phyloP scores from a whole-genome alignment of 2,113 vertebrate genomes.

The Gallinago undulata region DNA sequence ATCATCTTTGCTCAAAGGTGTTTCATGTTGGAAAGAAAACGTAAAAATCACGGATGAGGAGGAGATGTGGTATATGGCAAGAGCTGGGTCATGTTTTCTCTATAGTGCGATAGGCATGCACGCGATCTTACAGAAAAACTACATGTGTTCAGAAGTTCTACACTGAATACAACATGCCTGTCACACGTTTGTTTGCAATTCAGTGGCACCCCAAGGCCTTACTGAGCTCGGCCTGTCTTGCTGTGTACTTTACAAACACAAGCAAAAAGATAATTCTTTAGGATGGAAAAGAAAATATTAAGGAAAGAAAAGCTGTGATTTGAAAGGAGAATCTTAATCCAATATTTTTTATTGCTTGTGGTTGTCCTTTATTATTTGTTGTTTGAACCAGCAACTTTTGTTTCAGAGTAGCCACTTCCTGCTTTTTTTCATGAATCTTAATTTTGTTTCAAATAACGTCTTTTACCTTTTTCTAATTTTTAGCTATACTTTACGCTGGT shows the following conservation, averaged over 20 bases:
- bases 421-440: neutral
- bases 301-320: neutral
- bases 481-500: neutral
- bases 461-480: neutral
- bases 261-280: neutral
- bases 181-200: fast-evolving
- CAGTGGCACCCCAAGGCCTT: fast-evolving
- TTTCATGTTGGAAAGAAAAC: neutral
- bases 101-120: fast-evolving
- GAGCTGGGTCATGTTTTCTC: neutral
- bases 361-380: neutral
- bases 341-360: neutral
- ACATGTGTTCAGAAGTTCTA: fast-evolving
- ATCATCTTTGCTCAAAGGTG: neutral
- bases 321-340: neutral
- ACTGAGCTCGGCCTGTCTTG: neutral
- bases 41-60: neutral
- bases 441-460: neutral
- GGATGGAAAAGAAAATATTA: neutral
- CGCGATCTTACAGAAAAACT: neutral
- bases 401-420: neutral
- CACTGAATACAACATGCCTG: fast-evolving
- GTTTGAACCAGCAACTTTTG: neutral
- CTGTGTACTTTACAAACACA: neutral
- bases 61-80: neutral